phyloP scores from a whole-genome alignment of 1,140 invertebrate species.

The Zelostemma sp. region DNA sequence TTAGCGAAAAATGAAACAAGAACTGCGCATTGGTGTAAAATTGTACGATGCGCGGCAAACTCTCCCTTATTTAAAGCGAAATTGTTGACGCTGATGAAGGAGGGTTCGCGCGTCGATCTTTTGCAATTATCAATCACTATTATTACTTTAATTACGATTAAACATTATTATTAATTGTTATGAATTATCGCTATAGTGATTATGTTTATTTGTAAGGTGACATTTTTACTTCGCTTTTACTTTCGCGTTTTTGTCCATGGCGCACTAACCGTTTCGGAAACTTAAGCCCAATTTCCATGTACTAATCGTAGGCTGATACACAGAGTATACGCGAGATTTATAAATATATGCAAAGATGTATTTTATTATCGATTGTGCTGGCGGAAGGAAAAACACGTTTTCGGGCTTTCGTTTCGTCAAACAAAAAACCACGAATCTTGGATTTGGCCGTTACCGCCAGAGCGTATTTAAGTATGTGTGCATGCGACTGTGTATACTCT shows the following conservation, averaged over 20 bases:
- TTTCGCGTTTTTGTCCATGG: constrained; percentile 23
- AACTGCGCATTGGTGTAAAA: too few relatives aligned
- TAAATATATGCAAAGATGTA: constrained; percentile 37
- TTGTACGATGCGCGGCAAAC: too few relatives aligned
- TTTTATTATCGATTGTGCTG: constrained; percentile 18
- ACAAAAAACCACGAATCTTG: too few relatives aligned
- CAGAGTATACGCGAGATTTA: constrained; percentile 32
- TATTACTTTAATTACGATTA: constrained; percentile 31
- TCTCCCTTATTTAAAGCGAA: too few relatives aligned
- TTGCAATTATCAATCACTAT: constrained; percentile 22
- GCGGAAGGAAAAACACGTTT: neutral
- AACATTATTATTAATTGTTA: constrained; percentile 29
- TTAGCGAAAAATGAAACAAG: too few relatives aligned
- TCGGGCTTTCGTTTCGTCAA: too few relatives aligned
- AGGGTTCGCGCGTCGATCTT: too few relatives aligned
- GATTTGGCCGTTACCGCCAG: too few relatives aligned
- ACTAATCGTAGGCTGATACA: constrained; percentile 9
- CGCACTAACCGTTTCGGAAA: neutral
- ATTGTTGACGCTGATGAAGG: too few relatives aligned
- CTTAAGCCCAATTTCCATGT: too few relatives aligned
- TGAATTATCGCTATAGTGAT: constrained; percentile 29
- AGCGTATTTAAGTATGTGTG: constrained; percentile 56
- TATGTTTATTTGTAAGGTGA: constrained; percentile 42
- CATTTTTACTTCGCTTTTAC: constrained; percentile 35
- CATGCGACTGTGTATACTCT: constrained; percentile 56